Evolutionary conservation across 2,113 vertebrate genomes (phyloP).

Genomic region (Pollachius pollachius): DNA sequence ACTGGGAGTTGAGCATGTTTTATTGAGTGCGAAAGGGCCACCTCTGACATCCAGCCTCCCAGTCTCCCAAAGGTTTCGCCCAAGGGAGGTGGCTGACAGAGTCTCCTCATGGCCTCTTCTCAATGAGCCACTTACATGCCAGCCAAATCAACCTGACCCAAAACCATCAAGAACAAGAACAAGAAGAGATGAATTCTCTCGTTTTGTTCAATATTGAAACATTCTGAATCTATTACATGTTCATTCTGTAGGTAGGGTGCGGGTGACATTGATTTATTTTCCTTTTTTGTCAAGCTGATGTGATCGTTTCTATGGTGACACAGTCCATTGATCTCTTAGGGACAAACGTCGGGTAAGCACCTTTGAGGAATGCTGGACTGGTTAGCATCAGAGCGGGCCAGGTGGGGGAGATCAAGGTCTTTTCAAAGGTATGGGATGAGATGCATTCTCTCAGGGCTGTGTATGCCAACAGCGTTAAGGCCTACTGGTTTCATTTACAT

Average conservation of each 20-base stretch:
- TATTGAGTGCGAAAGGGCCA: conserved; percentile 73
- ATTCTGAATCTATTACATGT: conserved; percentile 14
- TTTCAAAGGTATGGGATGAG: conserved; percentile 15
- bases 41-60: conserved; percentile 60
- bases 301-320: conserved; percentile 52
- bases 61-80: conserved; percentile 45
- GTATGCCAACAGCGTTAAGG: conserved; percentile 1
- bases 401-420: conserved; percentile 43
- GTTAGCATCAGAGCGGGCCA: conserved; percentile 46
- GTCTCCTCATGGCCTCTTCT: conserved; percentile 25
- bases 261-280: conserved; percentile 53
- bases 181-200: not conserved
- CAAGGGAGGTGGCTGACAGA: conserved; percentile 36
- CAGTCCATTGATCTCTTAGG: conserved; percentile 50
- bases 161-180: not conserved
- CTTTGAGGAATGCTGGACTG: conserved; percentile 54
- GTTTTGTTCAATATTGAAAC: not conserved
- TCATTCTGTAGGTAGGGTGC: conserved; percentile 30
- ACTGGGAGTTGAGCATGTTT: conserved; percentile 66
- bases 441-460: conserved; percentile 8
- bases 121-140: not conserved
- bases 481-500: not conserved
- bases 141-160: not conserved
- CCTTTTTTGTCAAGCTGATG: conserved; percentile 46
- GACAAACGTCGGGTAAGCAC: conserved; percentile 63